Conservation (phyloP, 2,888 invertebrate species). For the Pyrrhia umbra region DNA sequence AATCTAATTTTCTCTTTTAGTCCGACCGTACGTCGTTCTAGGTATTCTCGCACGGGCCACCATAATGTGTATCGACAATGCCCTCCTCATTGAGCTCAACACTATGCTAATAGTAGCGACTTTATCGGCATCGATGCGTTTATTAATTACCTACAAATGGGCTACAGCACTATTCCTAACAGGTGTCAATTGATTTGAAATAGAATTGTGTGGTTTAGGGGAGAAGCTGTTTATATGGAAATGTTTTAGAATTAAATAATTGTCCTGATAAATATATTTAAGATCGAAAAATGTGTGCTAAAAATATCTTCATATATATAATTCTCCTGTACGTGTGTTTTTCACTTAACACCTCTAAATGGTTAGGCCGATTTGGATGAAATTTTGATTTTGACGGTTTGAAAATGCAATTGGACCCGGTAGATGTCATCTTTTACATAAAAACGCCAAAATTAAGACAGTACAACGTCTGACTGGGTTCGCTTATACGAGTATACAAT, state of each 20-base stretch:
- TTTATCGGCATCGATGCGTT: slow-evolving; percentile 51
- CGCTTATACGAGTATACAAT: too few species aligned
- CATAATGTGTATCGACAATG: slow-evolving; percentile 74
- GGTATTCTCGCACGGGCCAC: slow-evolving; percentile 68
- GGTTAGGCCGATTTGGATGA: too few species aligned
- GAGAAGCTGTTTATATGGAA: not conserved
- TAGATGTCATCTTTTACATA: too few species aligned
- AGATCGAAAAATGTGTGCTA: too few species aligned
- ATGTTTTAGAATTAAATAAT: slow-evolving; percentile 7
- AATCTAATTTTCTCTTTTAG: slow-evolving; percentile 33
- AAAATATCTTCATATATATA: too few species aligned
- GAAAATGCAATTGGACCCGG: too few species aligned
- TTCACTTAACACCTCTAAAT: too few species aligned
- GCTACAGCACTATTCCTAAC: slow-evolving; percentile 42
- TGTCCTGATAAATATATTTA: too few species aligned
- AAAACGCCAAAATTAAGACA: too few species aligned
- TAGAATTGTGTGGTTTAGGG: slow-evolving; percentile 47
- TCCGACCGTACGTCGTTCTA: slow-evolving; percentile 67
- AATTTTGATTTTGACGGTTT: too few species aligned
- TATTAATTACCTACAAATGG: slow-evolving; percentile 58
- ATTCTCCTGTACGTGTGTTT: too few species aligned
- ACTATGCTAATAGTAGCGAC: slow-evolving; percentile 59
- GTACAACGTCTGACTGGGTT: too few species aligned
- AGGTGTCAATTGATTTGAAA: slow-evolving; percentile 45
- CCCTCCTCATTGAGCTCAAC: slow-evolving; percentile 67